A percentile compares a stretch with the other conserved stretches of the same genome.
Conservation (phyloP, 1,140 invertebrate genomes). For the Cherax quadricarinatus region DNA sequence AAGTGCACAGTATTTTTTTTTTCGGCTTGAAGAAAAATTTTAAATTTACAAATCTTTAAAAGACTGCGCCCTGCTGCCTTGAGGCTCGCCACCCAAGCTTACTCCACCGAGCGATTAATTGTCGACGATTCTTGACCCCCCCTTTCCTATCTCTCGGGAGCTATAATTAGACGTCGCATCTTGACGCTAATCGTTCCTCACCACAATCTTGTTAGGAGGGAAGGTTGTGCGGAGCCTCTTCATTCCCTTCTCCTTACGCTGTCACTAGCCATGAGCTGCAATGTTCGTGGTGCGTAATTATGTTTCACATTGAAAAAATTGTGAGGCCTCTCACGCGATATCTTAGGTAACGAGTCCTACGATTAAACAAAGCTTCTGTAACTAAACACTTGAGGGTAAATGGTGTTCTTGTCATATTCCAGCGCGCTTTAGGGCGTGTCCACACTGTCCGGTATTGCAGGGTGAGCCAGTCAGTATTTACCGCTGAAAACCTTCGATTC, state of each 20-base stretch:
- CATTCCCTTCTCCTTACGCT: neutral
- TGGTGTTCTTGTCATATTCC: too few species aligned
- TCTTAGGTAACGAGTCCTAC: too few species aligned
- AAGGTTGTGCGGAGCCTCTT: conserved; percentile 7
- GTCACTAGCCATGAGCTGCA: neutral
- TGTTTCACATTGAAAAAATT: neutral
- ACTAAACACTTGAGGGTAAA: too few species aligned
- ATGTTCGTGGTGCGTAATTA: neutral
- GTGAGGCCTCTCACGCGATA: too few species aligned
- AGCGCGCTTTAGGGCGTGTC: too few species aligned
- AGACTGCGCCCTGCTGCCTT: too few species aligned
- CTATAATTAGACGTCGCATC: conserved; percentile 53
- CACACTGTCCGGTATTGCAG: neutral
- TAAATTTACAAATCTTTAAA: too few species aligned
- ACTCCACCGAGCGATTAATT: conserved; percentile 20
- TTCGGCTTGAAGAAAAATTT: too few species aligned
- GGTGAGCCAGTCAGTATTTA: neutral
- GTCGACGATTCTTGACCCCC: conserved; percentile 12
- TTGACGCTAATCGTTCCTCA: conserved; percentile 38
- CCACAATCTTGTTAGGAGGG: neutral
- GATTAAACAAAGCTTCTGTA: too few species aligned
- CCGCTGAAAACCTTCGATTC: neutral
- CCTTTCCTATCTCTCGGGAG: conserved; percentile 31
- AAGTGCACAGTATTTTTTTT: too few species aligned
- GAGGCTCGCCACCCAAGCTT: neutral